Base-by-base conservation (phyloP, 1,140 invertebrate genomes). In the Proctacanthus coquilletti region DNA sequence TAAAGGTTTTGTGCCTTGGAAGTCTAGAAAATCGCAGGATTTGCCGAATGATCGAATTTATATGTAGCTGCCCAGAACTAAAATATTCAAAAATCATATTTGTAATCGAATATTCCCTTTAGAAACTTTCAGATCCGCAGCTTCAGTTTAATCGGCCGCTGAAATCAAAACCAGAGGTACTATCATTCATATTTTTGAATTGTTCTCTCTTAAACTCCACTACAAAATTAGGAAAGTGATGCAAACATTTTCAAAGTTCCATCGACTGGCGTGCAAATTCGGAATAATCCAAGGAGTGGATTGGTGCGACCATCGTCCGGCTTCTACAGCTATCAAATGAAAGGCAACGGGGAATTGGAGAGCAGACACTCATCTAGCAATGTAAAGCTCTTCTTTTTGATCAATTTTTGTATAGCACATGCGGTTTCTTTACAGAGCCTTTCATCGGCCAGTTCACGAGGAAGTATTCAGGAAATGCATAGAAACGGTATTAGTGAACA, bases 241-340 rank as follows among this genome's bases (percentile, higher is more conserved):
- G 49, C 51, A 27, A 33, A 43, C 3, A 39, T 52, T 11, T 57
- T 58, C 15, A 53, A 56, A 33, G 46, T 54, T 17, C 51, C 55
- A 14, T 50, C 20, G 45, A 50, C 4, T 35, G 53, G 21, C 54
- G 52, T 32, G 51, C 41, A 6, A 51, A 52, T 8, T 36, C 33
- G 2, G 34, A 36, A 14, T 45, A 44, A 13, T 13, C 13, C 23
- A 9, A 40, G 45, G 5, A 50, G 52, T 47, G 52, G 52, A 6
- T 38, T 59, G 5, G 42, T 51, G 4, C 51, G 56, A 3, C 56
- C 56, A 8, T 59, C 56, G 2, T 59, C 56, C 11, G 56, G 51
- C 17, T 59, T 48, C 37, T 59, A 56, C 41, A 56, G 56, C 36
- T 38, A 55, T 45, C 5, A 46, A 45, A 25, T 45, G 48, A 37